Conservation (phyloP, 2,113 vertebrate species). For the Dasyurus viverrinus region DNA sequence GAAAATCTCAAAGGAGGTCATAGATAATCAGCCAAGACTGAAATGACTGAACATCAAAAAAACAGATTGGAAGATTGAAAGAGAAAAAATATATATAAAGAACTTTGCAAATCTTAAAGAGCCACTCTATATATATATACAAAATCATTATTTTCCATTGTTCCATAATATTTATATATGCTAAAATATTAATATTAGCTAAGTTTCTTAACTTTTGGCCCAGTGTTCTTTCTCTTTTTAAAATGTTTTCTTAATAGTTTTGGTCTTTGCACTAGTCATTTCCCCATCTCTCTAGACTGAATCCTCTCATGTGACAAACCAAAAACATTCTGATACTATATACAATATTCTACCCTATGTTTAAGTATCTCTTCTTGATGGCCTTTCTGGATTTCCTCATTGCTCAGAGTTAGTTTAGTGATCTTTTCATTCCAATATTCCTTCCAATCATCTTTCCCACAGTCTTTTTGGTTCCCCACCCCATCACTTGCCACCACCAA, state of each 20-base stretch:
- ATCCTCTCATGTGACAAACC: neutral
- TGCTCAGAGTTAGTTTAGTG: neutral
- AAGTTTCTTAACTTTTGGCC: neutral
- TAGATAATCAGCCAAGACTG: neutral
- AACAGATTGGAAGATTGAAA: neutral
- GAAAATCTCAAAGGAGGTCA: neutral
- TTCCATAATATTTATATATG: neutral
- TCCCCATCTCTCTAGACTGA: neutral
- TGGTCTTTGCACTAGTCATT: neutral
- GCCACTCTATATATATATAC: neutral
- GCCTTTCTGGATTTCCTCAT: neutral
- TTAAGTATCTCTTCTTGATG: neutral
- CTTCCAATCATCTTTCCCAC: neutral
- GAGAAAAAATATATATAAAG: neutral
- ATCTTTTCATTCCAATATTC: neutral
- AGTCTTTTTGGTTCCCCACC: neutral
- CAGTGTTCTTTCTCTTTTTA: neutral
- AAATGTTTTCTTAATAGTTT: neutral
- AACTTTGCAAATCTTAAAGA: neutral
- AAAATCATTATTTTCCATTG: neutral
- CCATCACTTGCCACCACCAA: neutral
- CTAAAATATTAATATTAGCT: too few relatives aligned
- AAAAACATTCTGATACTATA: neutral
- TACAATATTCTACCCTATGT: neutral
- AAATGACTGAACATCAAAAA: neutral